phyloP scores from a whole-genome alignment of 2,888 invertebrate species.

The Oscheius sp. region DNA sequence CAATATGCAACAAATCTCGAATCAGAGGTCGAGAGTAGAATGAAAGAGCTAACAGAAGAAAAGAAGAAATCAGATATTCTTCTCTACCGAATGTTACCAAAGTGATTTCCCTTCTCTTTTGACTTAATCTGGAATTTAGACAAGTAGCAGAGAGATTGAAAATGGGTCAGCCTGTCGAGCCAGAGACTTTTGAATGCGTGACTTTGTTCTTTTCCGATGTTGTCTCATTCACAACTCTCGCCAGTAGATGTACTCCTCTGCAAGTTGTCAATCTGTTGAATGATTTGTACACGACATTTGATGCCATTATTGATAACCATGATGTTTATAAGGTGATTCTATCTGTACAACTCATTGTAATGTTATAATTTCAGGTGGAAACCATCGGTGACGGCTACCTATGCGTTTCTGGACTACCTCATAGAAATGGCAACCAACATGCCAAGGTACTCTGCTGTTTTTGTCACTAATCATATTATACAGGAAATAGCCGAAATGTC shows the following conservation, averaged over 20 bases:
- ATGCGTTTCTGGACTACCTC: slow-evolving; percentile 65
- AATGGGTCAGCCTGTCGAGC: slow-evolving; percentile 64
- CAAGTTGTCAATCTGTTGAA: slow-evolving; percentile 70
- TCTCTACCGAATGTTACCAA: slow-evolving; percentile 65
- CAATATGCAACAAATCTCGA: slow-evolving; percentile 60
- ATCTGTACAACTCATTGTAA: background rate
- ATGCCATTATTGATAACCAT: slow-evolving; percentile 65
- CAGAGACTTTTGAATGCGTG: slow-evolving; percentile 63
- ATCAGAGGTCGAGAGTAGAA: slow-evolving; percentile 55
- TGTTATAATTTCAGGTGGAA: slow-evolving; percentile 50
- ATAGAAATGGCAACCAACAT: slow-evolving; percentile 67
- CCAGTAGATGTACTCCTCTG: slow-evolving; percentile 63
- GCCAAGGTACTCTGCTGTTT: slow-evolving; percentile 35
- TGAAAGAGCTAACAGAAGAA: slow-evolving; percentile 66
- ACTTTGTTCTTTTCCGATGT: slow-evolving; percentile 69
- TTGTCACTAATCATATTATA: background rate
- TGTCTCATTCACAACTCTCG: slow-evolving; percentile 67
- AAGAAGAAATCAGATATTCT: slow-evolving; percentile 67
- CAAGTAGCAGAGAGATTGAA: slow-evolving; percentile 68
- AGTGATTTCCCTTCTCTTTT: slow-evolving; percentile 26
- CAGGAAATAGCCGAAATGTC: slow-evolving; percentile 64
- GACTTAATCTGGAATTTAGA: no score
- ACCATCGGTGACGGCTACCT: slow-evolving; percentile 70
- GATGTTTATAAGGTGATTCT: slow-evolving; percentile 65
- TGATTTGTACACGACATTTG: slow-evolving; percentile 69